These are phyloP conservation scores for Parazoanthus atlanticus DNA, from an alignment of 92 coral and sea anemone genomes.

Conservation along the genomic window DNA sequence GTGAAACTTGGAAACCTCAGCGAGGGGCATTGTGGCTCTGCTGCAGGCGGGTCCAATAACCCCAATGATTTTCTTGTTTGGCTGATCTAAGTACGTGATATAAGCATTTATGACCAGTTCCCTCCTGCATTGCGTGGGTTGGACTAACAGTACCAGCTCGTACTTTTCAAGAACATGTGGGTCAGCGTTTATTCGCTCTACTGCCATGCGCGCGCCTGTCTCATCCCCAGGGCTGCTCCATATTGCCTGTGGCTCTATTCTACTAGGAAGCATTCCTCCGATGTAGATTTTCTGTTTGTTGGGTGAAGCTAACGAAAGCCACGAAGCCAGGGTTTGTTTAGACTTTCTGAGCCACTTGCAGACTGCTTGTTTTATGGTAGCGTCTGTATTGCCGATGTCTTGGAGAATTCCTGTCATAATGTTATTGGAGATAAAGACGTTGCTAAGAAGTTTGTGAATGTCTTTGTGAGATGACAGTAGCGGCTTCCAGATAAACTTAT, in stretches of 20 bases:
- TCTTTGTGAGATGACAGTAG: slow-evolving; percentile 58
- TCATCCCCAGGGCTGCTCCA: slow-evolving; percentile 90
- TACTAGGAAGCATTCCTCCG: slow-evolving; percentile 89
- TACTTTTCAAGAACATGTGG: slow-evolving; percentile 51
- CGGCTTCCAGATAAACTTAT: slow-evolving; percentile 69
- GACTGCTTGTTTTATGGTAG: slow-evolving; percentile 43
- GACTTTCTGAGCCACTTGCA: slow-evolving; percentile 74
- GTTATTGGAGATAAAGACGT: slow-evolving; percentile 49
- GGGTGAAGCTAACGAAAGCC: slow-evolving; percentile 57
- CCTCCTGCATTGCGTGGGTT: slow-evolving; percentile 79
- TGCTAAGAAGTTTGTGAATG: slow-evolving; percentile 51
- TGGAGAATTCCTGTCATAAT: slow-evolving; percentile 56
- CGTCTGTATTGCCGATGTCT: slow-evolving; percentile 10
- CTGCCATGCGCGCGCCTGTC: slow-evolving; percentile 77
- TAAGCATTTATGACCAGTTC: slow-evolving; percentile 74
- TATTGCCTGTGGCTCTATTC: slow-evolving; percentile 66
- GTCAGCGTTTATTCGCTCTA: slow-evolving; percentile 65
- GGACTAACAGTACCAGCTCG: slow-evolving; percentile 53
- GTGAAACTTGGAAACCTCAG: slow-evolving; percentile 71
- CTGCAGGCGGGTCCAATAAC: slow-evolving; percentile 85
- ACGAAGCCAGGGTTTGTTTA: slow-evolving; percentile 62
- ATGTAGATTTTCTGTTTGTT: slow-evolving; percentile 54
- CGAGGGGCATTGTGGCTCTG: slow-evolving; percentile 75
- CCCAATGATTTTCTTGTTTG: slow-evolving; percentile 63
- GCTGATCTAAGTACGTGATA: slow-evolving; percentile 64